Evolutionary conservation across 2,888 invertebrate genomes (phyloP), one percentile per base, ranked within the genome.

Genomic region (Nomada flava): DNA sequence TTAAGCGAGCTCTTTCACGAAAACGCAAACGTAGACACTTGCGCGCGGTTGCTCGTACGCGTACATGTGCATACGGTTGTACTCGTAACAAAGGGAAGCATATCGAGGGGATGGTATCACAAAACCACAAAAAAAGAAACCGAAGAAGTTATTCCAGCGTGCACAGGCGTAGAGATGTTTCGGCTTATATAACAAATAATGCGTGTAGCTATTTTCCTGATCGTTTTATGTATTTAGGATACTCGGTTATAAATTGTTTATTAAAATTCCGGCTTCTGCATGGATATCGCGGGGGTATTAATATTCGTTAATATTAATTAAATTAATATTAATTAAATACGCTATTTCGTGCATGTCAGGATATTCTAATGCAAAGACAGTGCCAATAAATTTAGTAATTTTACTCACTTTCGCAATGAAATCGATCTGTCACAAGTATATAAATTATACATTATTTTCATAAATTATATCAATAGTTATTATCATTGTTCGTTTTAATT

Each of bases 1-100:
- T 90, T 90, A 91, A 91, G 87, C 80, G 82, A 81, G 50, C 44
- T 50, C 60, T 60, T 20, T n/a, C 44, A 15, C 26, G 9, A 10
- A 52, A 53, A 65, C 23, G 65, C 47, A 15, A 44, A 26, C 55
- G 50, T 63, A 71, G 50, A 63, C 52, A 29, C 65, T 52, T 57
- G 55, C 15, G 15, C 29, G 13, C 5, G 44, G 47, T 47, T 57
- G 3, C 26, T 57, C 53, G n/a, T 57, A 11, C 4, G 13, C 47
- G 15, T 15, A 15, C 20, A n/a, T 13, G 57, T 29, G 20, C 44
- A n/a, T 59, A 52, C 23, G 52, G 23, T 23, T 55, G 11, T 11
- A 42, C 26, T 44, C 69, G 69, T 60, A 73, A 73, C 68, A 69
- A 79, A 20, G 4, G 65, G 67, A 60, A 76, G 76, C 73, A 55